Evolutionary conservation across 1,140 invertebrate genomes (phyloP), one percentile per base, ranked within the genome.

Genomic region (Aphaenogaster ashmeadi): DNA sequence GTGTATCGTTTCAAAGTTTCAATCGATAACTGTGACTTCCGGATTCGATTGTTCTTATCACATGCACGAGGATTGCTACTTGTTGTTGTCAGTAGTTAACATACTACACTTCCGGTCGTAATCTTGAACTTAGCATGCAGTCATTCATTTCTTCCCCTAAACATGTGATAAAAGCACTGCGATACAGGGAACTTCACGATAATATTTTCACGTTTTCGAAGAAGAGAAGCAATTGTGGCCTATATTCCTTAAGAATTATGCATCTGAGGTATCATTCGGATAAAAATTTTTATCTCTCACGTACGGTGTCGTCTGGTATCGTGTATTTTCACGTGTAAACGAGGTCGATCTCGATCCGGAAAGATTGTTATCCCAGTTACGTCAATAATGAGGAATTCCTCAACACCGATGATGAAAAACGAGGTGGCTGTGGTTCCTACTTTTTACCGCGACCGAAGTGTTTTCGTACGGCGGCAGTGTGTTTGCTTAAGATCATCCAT

Each of bases 401-500:
- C 18, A 36, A 38, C 15, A 15, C 15, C 52, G 27, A 83, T 60
- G 80, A 84, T 50, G 54, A 84, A 62, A 75, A 84, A 84, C 69
- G 18, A 13, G 38, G 50, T 83, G n/a, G 27, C 44, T 33, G 58
- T 21, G 58, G 38, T 67, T 87, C 58, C n/a, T 79, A 77, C 72
- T 90, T 88, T 69, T 90, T 83, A 44, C 62, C 36, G 64, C 27
- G 54, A 44, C n/a, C 47, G n/a, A 80, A 60, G 21, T 91, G 81
- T 88, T 91, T 90, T 90, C 54, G 52, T 88, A 88, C 36, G 62
- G 15, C 47, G 18, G 47, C 6, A 27, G 67, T 11, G 74, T 90
- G 87, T 91, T 91, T 91, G 41, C 38, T 87, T 78, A 89, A 85
- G 78, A n/a, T 41, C 83, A 54, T 66, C 36, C 75, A 81, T 74